Conservation (phyloP, 92 coral and sea anemone genomes). For the Siderastrea siderea region DNA sequence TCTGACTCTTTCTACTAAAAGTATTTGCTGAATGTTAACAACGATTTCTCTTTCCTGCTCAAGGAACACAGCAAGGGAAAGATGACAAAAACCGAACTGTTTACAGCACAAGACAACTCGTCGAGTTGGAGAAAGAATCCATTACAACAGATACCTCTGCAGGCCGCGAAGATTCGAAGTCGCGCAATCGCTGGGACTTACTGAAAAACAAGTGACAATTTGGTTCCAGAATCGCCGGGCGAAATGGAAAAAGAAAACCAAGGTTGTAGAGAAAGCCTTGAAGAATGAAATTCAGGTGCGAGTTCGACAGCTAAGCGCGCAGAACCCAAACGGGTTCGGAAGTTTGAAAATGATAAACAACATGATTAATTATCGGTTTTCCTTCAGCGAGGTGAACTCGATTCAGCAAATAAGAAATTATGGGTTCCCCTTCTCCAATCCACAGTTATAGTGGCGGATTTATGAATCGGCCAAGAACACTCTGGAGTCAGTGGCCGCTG, state of each 20-base stretch:
- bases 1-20: no score
- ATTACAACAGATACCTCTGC: slow-evolving; percentile 93
- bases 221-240: slow-evolving; percentile 98
- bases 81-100: slow-evolving; percentile 89
- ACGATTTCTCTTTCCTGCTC: neutral
- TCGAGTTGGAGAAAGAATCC: slow-evolving; percentile 96
- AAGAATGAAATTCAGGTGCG: slow-evolving; percentile 84
- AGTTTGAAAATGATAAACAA: slow-evolving; percentile 67
- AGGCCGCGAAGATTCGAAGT: slow-evolving; percentile 93
- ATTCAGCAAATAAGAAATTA: slow-evolving; percentile 2
- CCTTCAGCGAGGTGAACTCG: slow-evolving; percentile 60
- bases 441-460: neutral
- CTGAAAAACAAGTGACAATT: slow-evolving; percentile 96
- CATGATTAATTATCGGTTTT: neutral
- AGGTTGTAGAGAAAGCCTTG: slow-evolving; percentile 82
- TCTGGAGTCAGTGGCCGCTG: neutral
- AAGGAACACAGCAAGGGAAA: slow-evolving; percentile 72
- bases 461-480: neutral
- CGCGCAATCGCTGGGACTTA: slow-evolving; percentile 90
- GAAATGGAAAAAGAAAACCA: slow-evolving; percentile 96
- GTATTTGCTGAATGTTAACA: neutral
- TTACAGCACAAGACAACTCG: slow-evolving; percentile 94
- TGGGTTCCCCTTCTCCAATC: neutral
- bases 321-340: slow-evolving; percentile 85
- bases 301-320: slow-evolving; percentile 76